These are phyloP conservation scores for Lithobates pipiens DNA, from an alignment of 2,797 vertebrate genomes.

Conservation along the genomic window DNA sequence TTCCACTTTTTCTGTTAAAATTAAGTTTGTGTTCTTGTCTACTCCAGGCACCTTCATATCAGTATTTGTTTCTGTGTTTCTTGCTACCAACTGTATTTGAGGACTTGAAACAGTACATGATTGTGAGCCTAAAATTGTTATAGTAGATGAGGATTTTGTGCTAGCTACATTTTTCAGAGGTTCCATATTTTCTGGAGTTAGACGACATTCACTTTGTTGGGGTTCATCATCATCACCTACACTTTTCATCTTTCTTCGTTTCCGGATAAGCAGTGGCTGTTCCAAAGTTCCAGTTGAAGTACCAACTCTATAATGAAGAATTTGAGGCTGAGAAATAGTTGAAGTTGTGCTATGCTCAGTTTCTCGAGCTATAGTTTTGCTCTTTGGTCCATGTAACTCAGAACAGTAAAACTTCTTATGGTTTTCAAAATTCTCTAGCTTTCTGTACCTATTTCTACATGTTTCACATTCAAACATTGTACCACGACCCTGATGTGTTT, in stretches of 20 bases:
- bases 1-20: constrained; percentile 81
- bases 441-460: constrained; percentile 94
- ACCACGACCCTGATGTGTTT: constrained; percentile 89
- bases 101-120: constrained; percentile 76
- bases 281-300: constrained; percentile 81
- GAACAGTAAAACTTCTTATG: constrained; percentile 99
- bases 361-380: constrained; percentile 85
- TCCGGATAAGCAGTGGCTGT: constrained; percentile 90
- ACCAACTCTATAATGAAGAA: constrained; percentile 81
- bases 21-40: constrained; percentile 79
- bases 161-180: constrained; percentile 66
- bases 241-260: constrained; percentile 97
- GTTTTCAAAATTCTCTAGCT: constrained; percentile 98
- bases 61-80: constrained; percentile 73
- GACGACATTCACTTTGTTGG: constrained; percentile 83
- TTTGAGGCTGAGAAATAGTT: constrained; percentile 76
- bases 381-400: constrained; percentile 96
- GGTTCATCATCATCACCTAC: constrained; percentile 96
- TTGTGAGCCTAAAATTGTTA: constrained; percentile 73
- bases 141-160: constrained; percentile 68
- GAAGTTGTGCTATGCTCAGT: constrained; percentile 82
- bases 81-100: constrained; percentile 84
- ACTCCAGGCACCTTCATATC: constrained; percentile 81
- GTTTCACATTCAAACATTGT: constrained; percentile 99
- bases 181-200: constrained; percentile 79